phyloP scores from a whole-genome alignment of 2,797 vertebrate genomes.

The Epinephelus awoara region DNA sequence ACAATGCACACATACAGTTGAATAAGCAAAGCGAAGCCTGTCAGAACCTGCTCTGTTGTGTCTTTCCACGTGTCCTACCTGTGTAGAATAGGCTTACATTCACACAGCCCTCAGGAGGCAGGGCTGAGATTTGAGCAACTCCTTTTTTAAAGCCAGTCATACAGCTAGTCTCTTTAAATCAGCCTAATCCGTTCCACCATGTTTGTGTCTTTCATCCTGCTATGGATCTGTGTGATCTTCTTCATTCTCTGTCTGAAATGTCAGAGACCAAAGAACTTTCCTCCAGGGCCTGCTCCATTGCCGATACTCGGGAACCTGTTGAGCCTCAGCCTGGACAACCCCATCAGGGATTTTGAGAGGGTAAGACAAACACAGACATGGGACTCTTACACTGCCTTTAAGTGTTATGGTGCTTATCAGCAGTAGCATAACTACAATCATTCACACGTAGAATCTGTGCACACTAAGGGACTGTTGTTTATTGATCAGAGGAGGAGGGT shows the following conservation, averaged over 20 bases:
- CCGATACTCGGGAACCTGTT: conserved; percentile 49
- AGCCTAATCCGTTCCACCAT: neutral
- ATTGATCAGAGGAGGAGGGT: too few relatives aligned
- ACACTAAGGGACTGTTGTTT: neutral
- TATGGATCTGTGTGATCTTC: conserved; percentile 25
- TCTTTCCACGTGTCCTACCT: neutral
- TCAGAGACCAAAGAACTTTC: conserved; percentile 46
- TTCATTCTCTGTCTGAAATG: conserved; percentile 32
- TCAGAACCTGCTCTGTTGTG: neutral
- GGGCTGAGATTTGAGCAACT: neutral
- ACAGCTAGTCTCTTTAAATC: too few relatives aligned
- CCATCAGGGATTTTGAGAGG: conserved; percentile 48
- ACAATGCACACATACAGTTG: neutral
- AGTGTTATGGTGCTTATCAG: neutral
- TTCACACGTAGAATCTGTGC: neutral
- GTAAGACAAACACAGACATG: conserved; percentile 11
- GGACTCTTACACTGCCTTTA: neutral
- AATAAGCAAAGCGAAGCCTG: neutral
- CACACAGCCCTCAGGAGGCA: neutral
- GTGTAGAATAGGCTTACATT: neutral
- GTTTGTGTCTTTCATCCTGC: conserved; percentile 35
- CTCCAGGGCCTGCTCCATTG: conserved; percentile 43
- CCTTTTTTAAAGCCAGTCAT: neutral
- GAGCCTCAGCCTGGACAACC: conserved; percentile 40
- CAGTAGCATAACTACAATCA: neutral